Evolutionary conservation across 2,113 vertebrate species (phyloP).

Genomic region (Cyrtonyx montezumae): DNA sequence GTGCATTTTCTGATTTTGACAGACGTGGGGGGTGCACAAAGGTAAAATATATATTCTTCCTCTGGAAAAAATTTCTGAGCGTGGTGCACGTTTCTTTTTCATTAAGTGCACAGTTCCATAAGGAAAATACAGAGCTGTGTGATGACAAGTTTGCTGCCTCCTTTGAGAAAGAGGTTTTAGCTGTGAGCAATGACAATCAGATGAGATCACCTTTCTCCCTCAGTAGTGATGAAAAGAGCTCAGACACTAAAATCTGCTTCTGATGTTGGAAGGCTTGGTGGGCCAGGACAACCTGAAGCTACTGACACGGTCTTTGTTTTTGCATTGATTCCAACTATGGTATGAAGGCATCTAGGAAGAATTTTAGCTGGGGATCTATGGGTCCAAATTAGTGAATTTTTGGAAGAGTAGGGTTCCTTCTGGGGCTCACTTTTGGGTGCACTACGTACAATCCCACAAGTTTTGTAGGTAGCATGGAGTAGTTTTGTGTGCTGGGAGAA

Average conservation of each 20-base stretch:
- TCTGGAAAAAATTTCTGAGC: slow-evolving; percentile 9
- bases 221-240: slow-evolving; percentile 25
- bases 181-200: slow-evolving; percentile 65
- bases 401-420: not conserved
- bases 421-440: not conserved
- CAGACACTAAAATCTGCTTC: slow-evolving; percentile 11
- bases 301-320: slow-evolving; percentile 19
- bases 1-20: not conserved
- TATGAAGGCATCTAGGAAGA: not conserved
- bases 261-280: slow-evolving; percentile 2
- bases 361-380: not conserved
- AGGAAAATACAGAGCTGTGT: slow-evolving; percentile 28
- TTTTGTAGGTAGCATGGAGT: not conserved
- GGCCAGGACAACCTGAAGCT: slow-evolving; percentile 6
- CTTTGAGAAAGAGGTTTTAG: slow-evolving; percentile 44
- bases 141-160: slow-evolving; percentile 35
- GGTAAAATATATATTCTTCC: slow-evolving; percentile 2
- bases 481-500: not conserved
- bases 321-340: not conserved
- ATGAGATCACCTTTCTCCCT: slow-evolving; percentile 42
- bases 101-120: not conserved
- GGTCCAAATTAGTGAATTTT: not conserved
- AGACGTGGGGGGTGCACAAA: not conserved
- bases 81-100: not conserved
- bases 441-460: not conserved